Base-by-base conservation (phyloP, 2,888 invertebrate genomes). In the Uropetala carovei region DNA sequence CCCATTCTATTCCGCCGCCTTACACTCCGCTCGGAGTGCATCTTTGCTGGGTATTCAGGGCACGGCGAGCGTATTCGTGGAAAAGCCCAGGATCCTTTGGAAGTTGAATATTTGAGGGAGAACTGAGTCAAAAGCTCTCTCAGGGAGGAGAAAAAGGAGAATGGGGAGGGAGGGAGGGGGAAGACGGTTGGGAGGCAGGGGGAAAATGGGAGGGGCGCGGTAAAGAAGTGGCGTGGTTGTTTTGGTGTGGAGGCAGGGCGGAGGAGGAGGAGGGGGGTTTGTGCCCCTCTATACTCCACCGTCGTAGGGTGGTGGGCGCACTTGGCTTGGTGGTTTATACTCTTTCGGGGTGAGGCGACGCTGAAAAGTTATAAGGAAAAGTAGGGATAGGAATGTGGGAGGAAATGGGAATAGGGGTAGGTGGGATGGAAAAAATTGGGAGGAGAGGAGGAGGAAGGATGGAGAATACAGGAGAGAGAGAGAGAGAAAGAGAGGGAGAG, bases 81-180 rank as follows among this genome's bases (percentile, higher is more conserved):
- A 64, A 89, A 89, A 89, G 89, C 89, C 89, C 43, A 18, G n/a
- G 89, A 89, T 89, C 89, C 89, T 89, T 89, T 68, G 89, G 89
- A 89, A 64, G 89, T 43, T 89, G 89, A 89, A 89, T 89, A 89
- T 89, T 89, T 89, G 89, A 86, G 86, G 60, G 60, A 64, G 83
- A 57, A 83, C 83, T 83, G 11, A 83, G 89, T 89, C 89, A 68
- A 89, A 64, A 89, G 64, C 89, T 89, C 89, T 89, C n/a, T n/a
- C 16, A n/a, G 58, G 5, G 85, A n/a, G 85, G n/a, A 57, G 58
- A 57, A 18, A 22, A 75, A 13, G n/a, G 75, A 27, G n/a, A 22
- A 22, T 27, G 57, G 27, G 59, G 30, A 14, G 58, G 58, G 58
- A 85, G 27, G 27, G 57, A 0, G 22, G 14, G 18, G 27, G 56